Conservation (phyloP, 2,113 vertebrate genomes). For the Pseudorectes ferrugineus region DNA sequence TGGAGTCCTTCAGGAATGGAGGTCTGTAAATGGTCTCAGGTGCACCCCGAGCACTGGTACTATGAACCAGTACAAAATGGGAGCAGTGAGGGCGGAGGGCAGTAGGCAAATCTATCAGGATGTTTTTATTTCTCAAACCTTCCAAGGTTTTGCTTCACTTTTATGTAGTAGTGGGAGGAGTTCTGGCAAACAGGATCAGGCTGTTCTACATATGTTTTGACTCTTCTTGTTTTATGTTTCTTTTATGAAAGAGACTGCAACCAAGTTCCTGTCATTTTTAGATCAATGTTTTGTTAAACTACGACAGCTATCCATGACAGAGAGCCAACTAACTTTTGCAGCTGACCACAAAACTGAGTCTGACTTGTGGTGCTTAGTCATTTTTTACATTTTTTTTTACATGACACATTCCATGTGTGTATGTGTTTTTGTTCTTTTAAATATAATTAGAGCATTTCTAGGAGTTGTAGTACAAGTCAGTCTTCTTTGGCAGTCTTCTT, state of each 20-base stretch:
- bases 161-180: conserved; percentile 26
- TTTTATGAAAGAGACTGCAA: conserved; percentile 45
- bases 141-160: neutral
- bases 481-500: neutral
- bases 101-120: neutral
- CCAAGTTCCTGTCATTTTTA: conserved; percentile 67
- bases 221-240: conserved; percentile 60
- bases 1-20: neutral
- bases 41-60: neutral
- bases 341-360: conserved; percentile 57
- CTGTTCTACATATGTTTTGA: conserved; percentile 61
- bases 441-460: neutral
- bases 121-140: neutral
- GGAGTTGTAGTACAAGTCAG: neutral
- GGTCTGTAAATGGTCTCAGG: neutral
- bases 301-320: conserved; percentile 49
- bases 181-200: conserved; percentile 35
- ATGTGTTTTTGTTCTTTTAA: conserved; percentile 34
- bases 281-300: conserved; percentile 64
- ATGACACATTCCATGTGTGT: conserved; percentile 6
- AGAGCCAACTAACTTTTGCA: conserved; percentile 60
- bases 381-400: conserved; percentile 4
- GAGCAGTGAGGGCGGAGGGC: neutral
- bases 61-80: neutral
- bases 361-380: conserved; percentile 55